phyloP scores from a whole-genome alignment of 2,113 vertebrate species.

The Rhizomys pruinosus region DNA sequence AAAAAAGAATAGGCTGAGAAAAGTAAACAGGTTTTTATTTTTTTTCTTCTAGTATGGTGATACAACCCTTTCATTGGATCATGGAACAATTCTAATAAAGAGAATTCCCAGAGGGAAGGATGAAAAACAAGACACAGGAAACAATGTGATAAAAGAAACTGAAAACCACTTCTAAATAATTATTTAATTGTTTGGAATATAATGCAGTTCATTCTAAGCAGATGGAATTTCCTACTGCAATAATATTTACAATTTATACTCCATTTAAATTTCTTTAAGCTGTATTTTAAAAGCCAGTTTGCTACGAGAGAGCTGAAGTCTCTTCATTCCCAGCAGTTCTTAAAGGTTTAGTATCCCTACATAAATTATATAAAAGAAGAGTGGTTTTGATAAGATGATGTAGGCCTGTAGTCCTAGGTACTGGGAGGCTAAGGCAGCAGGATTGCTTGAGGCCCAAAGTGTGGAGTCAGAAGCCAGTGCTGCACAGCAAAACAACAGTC shows the following conservation, averaged over 20 bases:
- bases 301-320: background rate
- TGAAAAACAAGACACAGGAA: slow-evolving; percentile 34
- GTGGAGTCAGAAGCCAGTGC: background rate
- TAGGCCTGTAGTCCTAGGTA: too few relatives aligned
- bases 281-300: slow-evolving; percentile 1
- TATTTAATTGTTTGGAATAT: slow-evolving; percentile 51
- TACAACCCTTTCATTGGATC: slow-evolving; percentile 19
- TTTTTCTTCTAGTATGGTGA: slow-evolving; percentile 24
- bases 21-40: slow-evolving; percentile 1
- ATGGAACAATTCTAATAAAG: slow-evolving; percentile 45
- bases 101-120: slow-evolving; percentile 57
- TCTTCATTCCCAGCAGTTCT: slow-evolving; percentile 18
- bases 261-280: slow-evolving; percentile 34
- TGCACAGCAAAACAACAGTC: background rate
- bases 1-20: slow-evolving; percentile 3
- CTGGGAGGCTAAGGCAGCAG: background rate
- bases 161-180: slow-evolving; percentile 51
- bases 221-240: slow-evolving; percentile 24
- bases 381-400: accelerated
- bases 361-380: background rate
- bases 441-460: background rate
- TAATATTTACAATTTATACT: slow-evolving; percentile 30
- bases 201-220: slow-evolving; percentile 32
- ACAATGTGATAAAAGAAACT: slow-evolving; percentile 44
- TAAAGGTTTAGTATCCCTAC: background rate